Evolutionary conservation across 1,140 invertebrate genomes (phyloP).

Genomic region (Parasteatoda tepidariorum): DNA sequence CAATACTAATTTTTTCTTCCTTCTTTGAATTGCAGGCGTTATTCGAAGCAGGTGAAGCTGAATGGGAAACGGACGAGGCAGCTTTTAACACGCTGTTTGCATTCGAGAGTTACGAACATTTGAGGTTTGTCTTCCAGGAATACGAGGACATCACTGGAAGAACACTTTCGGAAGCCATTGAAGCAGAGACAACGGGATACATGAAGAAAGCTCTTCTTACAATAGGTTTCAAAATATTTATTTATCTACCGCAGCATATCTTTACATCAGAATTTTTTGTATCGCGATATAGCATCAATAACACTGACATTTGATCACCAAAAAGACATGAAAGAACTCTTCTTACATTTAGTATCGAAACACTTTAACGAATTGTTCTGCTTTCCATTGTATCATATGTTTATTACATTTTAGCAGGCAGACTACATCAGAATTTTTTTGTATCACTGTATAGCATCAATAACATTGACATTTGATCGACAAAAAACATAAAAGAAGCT

Average conservation of each 20-base stretch:
- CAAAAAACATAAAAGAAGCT: no score
- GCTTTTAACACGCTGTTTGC: constrained; percentile 54
- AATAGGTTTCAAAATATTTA: constrained; percentile 35
- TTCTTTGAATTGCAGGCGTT: constrained; percentile 10
- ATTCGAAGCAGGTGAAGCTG: constrained; percentile 52
- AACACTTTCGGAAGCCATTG: constrained; percentile 41
- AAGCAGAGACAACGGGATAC: constrained; percentile 38
- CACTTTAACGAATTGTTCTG: no score
- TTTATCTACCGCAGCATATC: neutral
- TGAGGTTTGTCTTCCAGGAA: constrained; percentile 54
- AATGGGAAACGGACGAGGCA: constrained; percentile 53
- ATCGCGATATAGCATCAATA: no score
- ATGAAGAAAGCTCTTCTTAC: constrained; percentile 46
- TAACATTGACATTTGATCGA: no score
- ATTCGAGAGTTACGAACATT: constrained; percentile 48
- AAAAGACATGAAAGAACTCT: no score
- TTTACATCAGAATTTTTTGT: neutral
- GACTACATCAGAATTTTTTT: no score
- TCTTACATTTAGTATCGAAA: no score
- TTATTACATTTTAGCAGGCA: no score
- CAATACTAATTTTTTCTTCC: neutral
- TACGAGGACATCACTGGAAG: constrained; percentile 55
- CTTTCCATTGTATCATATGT: no score
- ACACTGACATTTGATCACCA: no score
- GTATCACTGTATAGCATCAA: no score